Percentiles rank a stretch among this genome's conserved stretches.
phyloP scores from a whole-genome alignment of 2,797 vertebrate genomes.

The Lutjanus campechanus region DNA sequence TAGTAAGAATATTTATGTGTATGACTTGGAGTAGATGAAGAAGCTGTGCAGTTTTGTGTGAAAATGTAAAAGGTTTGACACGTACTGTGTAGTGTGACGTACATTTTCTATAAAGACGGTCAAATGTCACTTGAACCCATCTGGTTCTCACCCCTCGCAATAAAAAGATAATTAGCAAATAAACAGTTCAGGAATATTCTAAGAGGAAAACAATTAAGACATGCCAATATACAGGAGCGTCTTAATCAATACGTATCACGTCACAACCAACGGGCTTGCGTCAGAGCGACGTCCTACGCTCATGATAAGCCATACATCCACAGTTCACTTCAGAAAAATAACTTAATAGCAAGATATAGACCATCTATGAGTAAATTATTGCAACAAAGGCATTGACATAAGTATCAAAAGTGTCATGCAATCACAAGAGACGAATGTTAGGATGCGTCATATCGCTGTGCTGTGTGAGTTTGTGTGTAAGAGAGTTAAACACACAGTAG shows the following conservation, averaged over 20 bases:
- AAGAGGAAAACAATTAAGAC: too few species aligned
- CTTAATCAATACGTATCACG: background rate
- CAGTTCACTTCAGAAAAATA: background rate
- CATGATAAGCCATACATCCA: too few species aligned
- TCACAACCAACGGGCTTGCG: constrained; percentile 3
- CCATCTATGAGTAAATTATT: background rate
- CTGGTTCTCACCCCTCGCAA: too few species aligned
- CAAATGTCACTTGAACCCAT: too few species aligned
- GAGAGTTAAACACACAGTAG: background rate
- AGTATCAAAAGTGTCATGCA: too few species aligned
- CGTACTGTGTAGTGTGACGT: too few species aligned
- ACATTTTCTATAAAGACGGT: too few species aligned
- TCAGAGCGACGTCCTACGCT: background rate
- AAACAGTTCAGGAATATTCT: background rate
- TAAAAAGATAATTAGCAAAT: background rate
- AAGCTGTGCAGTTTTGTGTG: too few species aligned
- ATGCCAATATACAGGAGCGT: background rate
- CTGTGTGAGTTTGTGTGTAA: too few species aligned
- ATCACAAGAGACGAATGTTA: background rate
- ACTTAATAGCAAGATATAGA: background rate
- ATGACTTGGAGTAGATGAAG: too few species aligned
- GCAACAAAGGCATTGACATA: background rate
- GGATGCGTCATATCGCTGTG: background rate
- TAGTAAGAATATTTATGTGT: too few species aligned
- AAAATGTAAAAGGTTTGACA: too few species aligned